phyloP scores from a whole-genome alignment of 2,888 invertebrate genomes.

The Deilephila porcellus region DNA sequence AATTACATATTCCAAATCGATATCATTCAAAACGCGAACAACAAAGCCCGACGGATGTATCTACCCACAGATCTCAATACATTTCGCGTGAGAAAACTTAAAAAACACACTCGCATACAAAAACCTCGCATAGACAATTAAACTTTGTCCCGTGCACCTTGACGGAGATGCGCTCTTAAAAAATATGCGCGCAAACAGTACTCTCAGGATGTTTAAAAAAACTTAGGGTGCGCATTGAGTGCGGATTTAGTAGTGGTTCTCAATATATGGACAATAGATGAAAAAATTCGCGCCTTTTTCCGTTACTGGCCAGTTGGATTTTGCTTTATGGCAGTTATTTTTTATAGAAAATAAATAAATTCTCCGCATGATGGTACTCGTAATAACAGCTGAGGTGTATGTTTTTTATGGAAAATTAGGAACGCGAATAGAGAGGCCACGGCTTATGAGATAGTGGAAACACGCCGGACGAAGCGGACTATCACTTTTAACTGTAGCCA shows the following conservation, averaged over 20 bases:
- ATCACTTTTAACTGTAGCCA: too few relatives aligned
- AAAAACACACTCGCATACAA: slow-evolving; percentile 81
- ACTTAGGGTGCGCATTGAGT: slow-evolving; percentile 58
- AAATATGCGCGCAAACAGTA: slow-evolving; percentile 82
- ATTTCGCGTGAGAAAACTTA: slow-evolving; percentile 81
- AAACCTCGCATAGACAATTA: slow-evolving; percentile 76
- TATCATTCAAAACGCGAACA: slow-evolving; percentile 66
- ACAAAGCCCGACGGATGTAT: slow-evolving; percentile 72
- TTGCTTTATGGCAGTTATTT: not conserved
- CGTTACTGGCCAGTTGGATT: not conserved
- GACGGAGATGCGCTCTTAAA: slow-evolving; percentile 74
- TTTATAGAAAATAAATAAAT: not conserved
- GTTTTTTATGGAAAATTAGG: too few relatives aligned
- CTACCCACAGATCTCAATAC: slow-evolving; percentile 83
- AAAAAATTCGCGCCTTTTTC: not conserved
- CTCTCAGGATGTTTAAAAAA: slow-evolving; percentile 64
- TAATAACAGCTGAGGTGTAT: too few relatives aligned
- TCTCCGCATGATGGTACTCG: not conserved
- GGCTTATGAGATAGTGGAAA: too few relatives aligned
- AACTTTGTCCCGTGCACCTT: slow-evolving; percentile 78
- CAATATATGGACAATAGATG: slow-evolving; percentile 48
- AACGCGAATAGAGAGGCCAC: too few relatives aligned
- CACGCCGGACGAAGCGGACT: too few relatives aligned
- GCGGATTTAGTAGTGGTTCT: slow-evolving; percentile 37
- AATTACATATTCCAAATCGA: slow-evolving; percentile 55